Base-by-base conservation (phyloP, 23 tunicate species). In the Halocynthia aurantium region DNA sequence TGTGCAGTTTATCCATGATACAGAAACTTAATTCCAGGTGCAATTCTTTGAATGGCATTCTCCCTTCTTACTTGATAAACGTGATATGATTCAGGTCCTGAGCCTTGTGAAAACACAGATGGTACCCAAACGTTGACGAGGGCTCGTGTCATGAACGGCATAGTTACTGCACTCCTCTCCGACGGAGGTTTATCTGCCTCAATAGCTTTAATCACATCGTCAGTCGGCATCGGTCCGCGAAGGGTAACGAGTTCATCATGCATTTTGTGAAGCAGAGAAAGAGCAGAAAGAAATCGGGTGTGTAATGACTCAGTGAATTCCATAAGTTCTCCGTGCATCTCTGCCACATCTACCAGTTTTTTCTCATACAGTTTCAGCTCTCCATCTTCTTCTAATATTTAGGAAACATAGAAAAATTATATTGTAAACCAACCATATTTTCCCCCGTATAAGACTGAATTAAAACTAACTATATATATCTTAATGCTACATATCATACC, bases 311-410 rank as follows among this genome's bases (percentile, higher is more conserved):
- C 98, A 51, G 90, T 92, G 71, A 92, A 92, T 61, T 92, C 98
- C 88, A 92, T 82, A 68, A 92, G 71, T 76, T 92, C 98, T 11
- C 85, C 98, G 83, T 92, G 98, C 98, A 92, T 92, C 57, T 86
- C 93, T 7, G 98, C 84, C 8, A 92, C 92, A 57, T 92, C 98
- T 53, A 86, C 76, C 21, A 92, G 62, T 66, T 92, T 92, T 72
- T 82, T 84, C 56, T 77, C 82, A 68, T 77, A 84, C 1, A 74
- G 22, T 31, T 74, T 74, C 9, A 22, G 64, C 13, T 74, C 78
- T 5, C 18, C 56, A 4, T 15, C 72, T 10, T 10, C 72, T 31
- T 31, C 44, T 31, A 31, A 31, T 31, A 31, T 31, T 31, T 31
- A 31, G 44, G 44, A 31, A 31, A 31, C 1, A 31, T 31, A 31